These are phyloP conservation scores for Forbesichthys papilliferus DNA, from an alignment of 2,113 vertebrate genomes.

Conservation along the genomic window DNA sequence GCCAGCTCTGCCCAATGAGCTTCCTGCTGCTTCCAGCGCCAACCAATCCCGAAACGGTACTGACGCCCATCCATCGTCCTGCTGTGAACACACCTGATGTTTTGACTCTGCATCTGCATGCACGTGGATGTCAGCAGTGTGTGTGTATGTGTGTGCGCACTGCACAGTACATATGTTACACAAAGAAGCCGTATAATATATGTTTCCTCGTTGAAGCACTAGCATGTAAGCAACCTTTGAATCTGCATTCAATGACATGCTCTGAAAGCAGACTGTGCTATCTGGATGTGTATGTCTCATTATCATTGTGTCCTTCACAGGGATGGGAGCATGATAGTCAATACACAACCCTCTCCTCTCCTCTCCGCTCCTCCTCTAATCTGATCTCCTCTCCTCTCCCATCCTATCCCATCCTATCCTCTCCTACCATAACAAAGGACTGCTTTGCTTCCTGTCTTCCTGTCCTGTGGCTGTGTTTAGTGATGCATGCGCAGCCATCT, in stretches of 20 bases:
- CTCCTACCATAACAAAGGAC: slow-evolving; percentile 54
- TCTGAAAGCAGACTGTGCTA: no score
- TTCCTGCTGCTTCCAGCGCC: slow-evolving; percentile 61
- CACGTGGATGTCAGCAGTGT: neutral
- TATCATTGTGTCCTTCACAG: neutral
- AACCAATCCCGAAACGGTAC: slow-evolving; percentile 73
- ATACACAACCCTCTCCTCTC: neutral
- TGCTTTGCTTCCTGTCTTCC: slow-evolving; percentile 45
- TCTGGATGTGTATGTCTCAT: no score
- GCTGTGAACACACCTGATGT: slow-evolving; percentile 30
- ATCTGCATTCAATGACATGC: no score
- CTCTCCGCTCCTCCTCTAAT: slow-evolving; percentile 48
- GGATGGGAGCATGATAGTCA: neutral
- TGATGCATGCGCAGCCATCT: slow-evolving; percentile 29
- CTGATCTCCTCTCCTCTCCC: slow-evolving; percentile 55
- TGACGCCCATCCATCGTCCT: slow-evolving; percentile 35
- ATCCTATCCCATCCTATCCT: slow-evolving; percentile 38
- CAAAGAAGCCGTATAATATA: no score
- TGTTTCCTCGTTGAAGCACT: no score
- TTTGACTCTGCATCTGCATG: slow-evolving; percentile 30
- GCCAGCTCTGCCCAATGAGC: slow-evolving; percentile 70
- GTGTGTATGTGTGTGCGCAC: slow-evolving; percentile 7
- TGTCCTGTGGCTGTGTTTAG: slow-evolving; percentile 38
- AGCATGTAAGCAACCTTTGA: no score
- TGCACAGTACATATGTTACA: neutral